phyloP scores from a whole-genome alignment of 2,888 invertebrate species.

The Mimachlamys varia region DNA sequence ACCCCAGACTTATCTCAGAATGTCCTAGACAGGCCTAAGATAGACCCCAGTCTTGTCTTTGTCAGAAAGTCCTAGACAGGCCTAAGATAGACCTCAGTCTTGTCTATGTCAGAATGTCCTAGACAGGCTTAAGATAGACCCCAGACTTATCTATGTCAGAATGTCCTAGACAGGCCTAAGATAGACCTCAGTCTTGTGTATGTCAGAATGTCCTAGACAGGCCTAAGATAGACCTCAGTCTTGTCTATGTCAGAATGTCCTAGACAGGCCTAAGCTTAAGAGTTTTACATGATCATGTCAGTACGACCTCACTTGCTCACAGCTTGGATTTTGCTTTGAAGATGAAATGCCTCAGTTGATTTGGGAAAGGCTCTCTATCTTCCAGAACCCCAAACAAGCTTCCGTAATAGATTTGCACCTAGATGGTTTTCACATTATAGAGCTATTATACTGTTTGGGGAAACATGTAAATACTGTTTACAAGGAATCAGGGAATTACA shows the following conservation, averaged over 20 bases:
- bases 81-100: neutral
- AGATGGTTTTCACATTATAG: neutral
- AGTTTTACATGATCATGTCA: neutral
- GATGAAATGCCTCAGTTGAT: constrained; percentile 15
- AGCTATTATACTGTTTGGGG: constrained; percentile 1
- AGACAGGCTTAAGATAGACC: neutral
- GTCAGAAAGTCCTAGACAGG: neutral
- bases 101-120: neutral
- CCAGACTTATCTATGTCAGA: neutral
- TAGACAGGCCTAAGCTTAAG: neutral
- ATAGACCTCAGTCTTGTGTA: too few species aligned
- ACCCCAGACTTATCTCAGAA: neutral
- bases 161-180: too few species aligned
- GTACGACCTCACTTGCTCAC: neutral
- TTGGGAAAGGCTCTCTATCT: neutral
- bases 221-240: neutral
- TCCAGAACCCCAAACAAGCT: constrained; percentile 14
- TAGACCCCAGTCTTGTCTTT: neutral
- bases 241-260: neutral
- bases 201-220: neutral
- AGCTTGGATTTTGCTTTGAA: constrained; percentile 11
- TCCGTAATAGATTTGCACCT: constrained; percentile 27
- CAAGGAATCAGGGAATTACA: constrained; percentile 2
- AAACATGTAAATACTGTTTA: constrained; percentile 31
- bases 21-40: neutral